Percentiles rank a stretch among this genome's conserved stretches.
phyloP scores from a whole-genome alignment of 1,140 invertebrate genomes.

The Bombus sibiricus region DNA sequence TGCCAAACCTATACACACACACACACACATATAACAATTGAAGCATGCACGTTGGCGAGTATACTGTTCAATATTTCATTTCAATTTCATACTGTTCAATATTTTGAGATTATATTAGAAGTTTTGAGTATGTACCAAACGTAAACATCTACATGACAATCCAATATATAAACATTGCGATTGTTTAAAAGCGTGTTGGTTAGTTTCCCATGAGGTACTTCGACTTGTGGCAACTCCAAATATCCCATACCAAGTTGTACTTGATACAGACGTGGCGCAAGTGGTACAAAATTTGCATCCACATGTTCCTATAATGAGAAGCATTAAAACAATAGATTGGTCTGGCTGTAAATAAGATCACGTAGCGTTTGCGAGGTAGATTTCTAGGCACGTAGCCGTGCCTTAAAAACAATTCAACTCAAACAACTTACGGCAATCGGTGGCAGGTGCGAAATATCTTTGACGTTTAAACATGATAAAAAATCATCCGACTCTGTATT shows the following conservation, averaged over 20 bases:
- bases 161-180: conserved; percentile 98
- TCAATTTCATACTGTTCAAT: background rate
- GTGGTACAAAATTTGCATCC: conserved; percentile 89
- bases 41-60: background rate
- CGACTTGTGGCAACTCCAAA: conserved; percentile 97
- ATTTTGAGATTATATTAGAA: background rate
- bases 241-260: conserved; percentile 99
- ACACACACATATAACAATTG: background rate
- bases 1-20: conserved; percentile 92
- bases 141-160: conserved; percentile 98
- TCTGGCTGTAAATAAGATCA: background rate
- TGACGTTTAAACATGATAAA: conserved; percentile 87
- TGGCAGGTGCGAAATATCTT: conserved; percentile 78
- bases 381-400: background rate
- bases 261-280: conserved; percentile 94
- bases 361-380: background rate
- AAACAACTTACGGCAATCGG: conserved; percentile 61
- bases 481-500: conserved; percentile 93
- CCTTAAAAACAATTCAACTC: background rate
- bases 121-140: conserved; percentile 90
- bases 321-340: background rate
- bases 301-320: conserved; percentile 89
- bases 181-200: conserved; percentile 91
- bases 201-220: conserved; percentile 90
- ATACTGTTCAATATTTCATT: background rate